These are phyloP conservation scores for Manis pentadactyla DNA, from an alignment of 2,797 vertebrate species.

Conservation along the genomic window DNA sequence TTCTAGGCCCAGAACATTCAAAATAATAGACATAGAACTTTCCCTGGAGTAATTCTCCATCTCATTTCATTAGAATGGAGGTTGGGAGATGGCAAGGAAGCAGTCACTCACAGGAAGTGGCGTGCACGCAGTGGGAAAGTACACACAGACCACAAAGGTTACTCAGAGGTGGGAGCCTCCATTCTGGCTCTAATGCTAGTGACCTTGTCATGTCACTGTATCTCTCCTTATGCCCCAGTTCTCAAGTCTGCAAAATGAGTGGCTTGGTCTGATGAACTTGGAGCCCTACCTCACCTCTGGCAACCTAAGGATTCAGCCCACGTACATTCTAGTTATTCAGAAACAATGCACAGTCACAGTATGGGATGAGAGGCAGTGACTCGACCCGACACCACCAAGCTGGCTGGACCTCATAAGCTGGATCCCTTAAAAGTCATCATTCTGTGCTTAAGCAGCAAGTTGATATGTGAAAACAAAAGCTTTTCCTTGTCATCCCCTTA, in stretches of 20 bases:
- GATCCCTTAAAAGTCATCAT: not conserved
- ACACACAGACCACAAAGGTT: not conserved
- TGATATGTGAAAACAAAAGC: not conserved
- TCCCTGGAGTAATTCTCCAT: not conserved
- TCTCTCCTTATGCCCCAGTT: not conserved
- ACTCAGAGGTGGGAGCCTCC: not conserved
- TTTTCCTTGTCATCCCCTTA: constrained; percentile 6
- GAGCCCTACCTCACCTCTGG: not conserved
- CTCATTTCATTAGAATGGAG: not conserved
- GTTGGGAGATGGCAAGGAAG: not conserved
- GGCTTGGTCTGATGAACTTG: not conserved
- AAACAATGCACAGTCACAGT: not conserved
- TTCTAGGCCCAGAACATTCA: not conserved
- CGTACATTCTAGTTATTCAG: not conserved
- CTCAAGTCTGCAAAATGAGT: not conserved
- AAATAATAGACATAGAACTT: not conserved
- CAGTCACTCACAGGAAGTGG: not conserved
- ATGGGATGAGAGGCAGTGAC: not conserved
- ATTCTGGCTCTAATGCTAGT: not conserved
- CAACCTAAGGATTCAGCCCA: not conserved
- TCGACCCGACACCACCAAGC: not conserved
- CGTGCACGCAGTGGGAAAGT: not conserved
- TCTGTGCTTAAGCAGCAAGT: not conserved
- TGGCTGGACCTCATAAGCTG: not conserved
- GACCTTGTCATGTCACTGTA: not conserved